Conservation (phyloP, 2,888 invertebrate species). For the Glaucopsyche alexis region DNA sequence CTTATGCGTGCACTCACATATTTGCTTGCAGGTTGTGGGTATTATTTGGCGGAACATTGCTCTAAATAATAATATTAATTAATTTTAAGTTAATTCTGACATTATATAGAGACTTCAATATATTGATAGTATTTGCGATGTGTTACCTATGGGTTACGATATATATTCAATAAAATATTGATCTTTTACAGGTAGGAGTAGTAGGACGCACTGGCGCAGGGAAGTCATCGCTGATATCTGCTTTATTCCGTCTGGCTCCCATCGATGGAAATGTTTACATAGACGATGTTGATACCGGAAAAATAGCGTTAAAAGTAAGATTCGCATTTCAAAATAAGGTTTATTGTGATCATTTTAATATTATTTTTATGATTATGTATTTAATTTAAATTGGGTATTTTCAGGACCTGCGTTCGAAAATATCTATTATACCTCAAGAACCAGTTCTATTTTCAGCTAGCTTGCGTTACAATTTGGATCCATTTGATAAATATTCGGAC, state of each 20-base stretch:
- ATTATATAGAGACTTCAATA: too few relatives aligned
- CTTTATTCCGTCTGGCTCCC: constrained; percentile 86
- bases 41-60: too few relatives aligned
- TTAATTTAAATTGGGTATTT: neutral
- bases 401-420: constrained; percentile 80
- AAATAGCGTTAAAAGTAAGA: constrained; percentile 79
- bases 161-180: neutral
- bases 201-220: constrained; percentile 92
- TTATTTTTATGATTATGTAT: neutral
- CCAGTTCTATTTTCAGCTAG: constrained; percentile 83
- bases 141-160: neutral
- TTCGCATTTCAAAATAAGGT: neutral
- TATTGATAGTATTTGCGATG: neutral
- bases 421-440: constrained; percentile 86
- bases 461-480: constrained; percentile 85
- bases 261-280: constrained; percentile 84
- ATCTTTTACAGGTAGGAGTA: constrained; percentile 82
- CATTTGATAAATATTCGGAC: constrained; percentile 82
- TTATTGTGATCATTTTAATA: neutral
- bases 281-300: constrained; percentile 82
- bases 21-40: too few relatives aligned
- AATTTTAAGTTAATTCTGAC: too few relatives aligned
- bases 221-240: constrained; percentile 87
- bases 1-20: too few relatives aligned
- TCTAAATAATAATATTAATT: too few relatives aligned